phyloP scores from a whole-genome alignment of 2,797 vertebrate species.

The Sorex maritimensis region DNA sequence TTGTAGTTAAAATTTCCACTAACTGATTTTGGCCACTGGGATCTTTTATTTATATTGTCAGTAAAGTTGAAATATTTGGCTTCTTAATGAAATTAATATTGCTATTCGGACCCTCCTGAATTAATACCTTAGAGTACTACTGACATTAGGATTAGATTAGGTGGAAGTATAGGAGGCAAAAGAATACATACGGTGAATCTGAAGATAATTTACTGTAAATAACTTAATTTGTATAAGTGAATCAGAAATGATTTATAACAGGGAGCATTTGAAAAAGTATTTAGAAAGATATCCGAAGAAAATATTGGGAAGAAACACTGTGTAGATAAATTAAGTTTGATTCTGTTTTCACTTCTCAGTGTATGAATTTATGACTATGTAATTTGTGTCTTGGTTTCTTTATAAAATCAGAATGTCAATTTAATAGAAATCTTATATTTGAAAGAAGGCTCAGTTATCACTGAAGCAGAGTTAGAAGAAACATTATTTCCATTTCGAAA shows the following conservation, averaged over 20 bases:
- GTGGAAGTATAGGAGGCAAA: neutral
- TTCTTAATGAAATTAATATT: conserved; percentile 44
- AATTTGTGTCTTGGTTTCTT: conserved; percentile 20
- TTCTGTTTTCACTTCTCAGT: conserved; percentile 29
- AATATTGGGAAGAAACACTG: neutral
- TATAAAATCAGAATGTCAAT: conserved; percentile 26
- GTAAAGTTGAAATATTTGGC: neutral
- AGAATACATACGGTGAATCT: neutral
- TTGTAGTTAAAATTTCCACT: conserved; percentile 30
- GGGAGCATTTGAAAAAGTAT: neutral
- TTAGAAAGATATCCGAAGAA: conserved; percentile 12
- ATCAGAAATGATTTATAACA: conserved; percentile 39
- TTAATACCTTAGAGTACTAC: neutral
- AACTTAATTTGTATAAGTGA: conserved; percentile 15
- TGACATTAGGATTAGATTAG: neutral
- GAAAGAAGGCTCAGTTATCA: conserved; percentile 54
- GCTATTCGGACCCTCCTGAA: neutral
- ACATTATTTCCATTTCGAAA: neutral
- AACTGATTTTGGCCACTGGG: neutral
- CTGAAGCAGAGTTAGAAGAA: conserved; percentile 61
- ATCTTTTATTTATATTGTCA: conserved; percentile 31
- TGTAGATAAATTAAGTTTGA: neutral
- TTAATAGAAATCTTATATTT: conserved; percentile 60
- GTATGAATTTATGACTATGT: neutral
- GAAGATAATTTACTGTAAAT: conserved; percentile 3